Evolutionary conservation across 2,113 vertebrate species (phyloP), one percentile per base, ranked within the genome.

Genomic region (Lota lota): DNA sequence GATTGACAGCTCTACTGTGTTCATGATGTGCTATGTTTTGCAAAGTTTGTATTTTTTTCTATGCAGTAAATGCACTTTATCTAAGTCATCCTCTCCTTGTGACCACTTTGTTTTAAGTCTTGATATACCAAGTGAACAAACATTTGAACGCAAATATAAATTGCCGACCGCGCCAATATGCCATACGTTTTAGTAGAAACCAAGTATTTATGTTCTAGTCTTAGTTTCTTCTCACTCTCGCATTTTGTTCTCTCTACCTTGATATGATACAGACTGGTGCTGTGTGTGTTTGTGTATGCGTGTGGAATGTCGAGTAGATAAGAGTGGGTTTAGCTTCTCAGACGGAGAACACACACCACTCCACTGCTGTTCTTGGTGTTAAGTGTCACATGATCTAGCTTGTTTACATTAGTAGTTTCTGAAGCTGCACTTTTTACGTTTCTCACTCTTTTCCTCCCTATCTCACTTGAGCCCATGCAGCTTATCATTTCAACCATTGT

Each of bases 211-310:
- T 10, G 53, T 0, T 16, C 63, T 2, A 2, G n/a, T 56, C 5
- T 20, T 20, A 20, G n/a, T 33, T 28, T 0, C 62, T 12, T 8
- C 22, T 20, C 50, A 0, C 59, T 15, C 11, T 67, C 51, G 75
- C 68, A 22, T 70, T 71, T 50, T 33, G 33, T 22, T 63, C 65
- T 16, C 16, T 15, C 17, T 36, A 22, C 51, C 15, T 33, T 47
- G 28, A 7, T 64, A 28, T 81, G 87, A 82, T 85, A 85, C 85
- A 58, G 80, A 56, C 68, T 83, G 80, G 87, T 85, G 84, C 85
- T 47, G 19, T 68, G 66, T 60, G 56, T 47, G 18, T 67, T 53
- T 67, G 60, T 51, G 56, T 40, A 56, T 61, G 50, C 64, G 64
- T 56, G 40, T 54, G 24, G 33, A 73, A 51, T 74, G 65, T 74